Evolutionary conservation across 2,888 invertebrate species (phyloP), one percentile per base, ranked within the genome.

Genomic region (Pheosia gnoma): DNA sequence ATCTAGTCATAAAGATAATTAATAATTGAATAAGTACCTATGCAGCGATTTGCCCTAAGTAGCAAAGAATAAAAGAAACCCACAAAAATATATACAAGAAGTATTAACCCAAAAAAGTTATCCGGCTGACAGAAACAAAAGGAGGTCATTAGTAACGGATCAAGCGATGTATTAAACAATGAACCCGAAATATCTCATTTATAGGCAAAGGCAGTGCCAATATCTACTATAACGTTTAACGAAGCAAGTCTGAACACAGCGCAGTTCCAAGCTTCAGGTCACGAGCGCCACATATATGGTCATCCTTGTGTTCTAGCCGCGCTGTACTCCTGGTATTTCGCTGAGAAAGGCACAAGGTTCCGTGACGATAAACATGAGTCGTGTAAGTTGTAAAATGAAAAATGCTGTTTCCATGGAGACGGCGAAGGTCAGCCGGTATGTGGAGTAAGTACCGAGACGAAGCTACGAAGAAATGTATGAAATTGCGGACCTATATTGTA

Each of bases 201-300:
- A 36, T 8, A 53, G 37, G 37, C 53, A 53, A 11, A 39, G 6
- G 9, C 52, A 36, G 52, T 37, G 37, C 37, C 53, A 53, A 53
- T 53, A 37, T 11, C 37, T 53, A 53, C 9, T 10, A 25, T 5
- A 13, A 49, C 6, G 25, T 0, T 11, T 37, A 53, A 36, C 3
- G 5, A 6, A 25, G 37, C 37, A 53, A 53, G 53, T 53, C 10
- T 11, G 54, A 5, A 39, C 49, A 51, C 51, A 38, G 58, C 49
- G 58, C 55, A 57, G 59, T 57, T 37, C 64, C 65, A 67, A 66
- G 63, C 62, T 62, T 54, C 39, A 25, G 39, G 57, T 71, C 77
- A 71, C 74, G 73, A 71, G 59, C 59, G 58, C 52, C 47, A 55
- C 71, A 39, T 72, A 77, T 77, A 81, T 68, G 79, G 79, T 59